Evolutionary conservation across 2,888 invertebrate species (phyloP).

Genomic region (Nomada flava): DNA sequence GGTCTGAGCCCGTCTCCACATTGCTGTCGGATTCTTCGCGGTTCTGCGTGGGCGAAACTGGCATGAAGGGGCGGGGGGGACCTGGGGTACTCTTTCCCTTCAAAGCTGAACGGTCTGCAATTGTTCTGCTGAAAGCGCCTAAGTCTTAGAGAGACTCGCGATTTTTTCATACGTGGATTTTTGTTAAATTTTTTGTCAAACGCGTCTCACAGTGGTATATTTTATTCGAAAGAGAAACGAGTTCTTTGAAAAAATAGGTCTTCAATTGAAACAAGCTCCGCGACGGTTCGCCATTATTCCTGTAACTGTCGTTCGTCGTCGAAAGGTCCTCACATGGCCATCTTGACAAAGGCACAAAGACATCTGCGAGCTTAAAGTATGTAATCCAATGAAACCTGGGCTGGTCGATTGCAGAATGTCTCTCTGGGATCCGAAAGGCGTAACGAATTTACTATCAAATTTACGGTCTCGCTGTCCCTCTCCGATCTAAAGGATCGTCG

Average conservation of each 20-base stretch:
- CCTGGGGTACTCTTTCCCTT: not conserved
- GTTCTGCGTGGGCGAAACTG: not conserved
- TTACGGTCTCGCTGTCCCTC: slow-evolving; percentile 27
- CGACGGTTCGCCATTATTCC: slow-evolving; percentile 21
- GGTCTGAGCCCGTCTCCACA: not conserved
- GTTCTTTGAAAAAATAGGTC: slow-evolving; percentile 18
- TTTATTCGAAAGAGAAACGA: slow-evolving; percentile 3
- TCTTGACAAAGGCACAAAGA: slow-evolving; percentile 36
- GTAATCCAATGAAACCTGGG: slow-evolving; percentile 32
- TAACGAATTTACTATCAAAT: slow-evolving; percentile 47
- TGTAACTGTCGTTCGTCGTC: not conserved
- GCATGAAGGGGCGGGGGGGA: not conserved
- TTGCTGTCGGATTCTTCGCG: slow-evolving; percentile 14
- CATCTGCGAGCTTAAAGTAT: slow-evolving; percentile 30
- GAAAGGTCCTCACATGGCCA: slow-evolving; percentile 3
- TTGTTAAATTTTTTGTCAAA: too few relatives aligned
- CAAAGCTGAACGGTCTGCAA: not conserved
- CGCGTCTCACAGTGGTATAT: too few relatives aligned
- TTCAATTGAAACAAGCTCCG: slow-evolving; percentile 12
- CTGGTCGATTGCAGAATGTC: slow-evolving; percentile 22
- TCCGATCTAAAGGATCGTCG: not conserved
- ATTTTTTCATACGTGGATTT: too few relatives aligned
- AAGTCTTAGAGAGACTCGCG: too few relatives aligned
- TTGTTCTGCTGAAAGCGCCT: too few relatives aligned
- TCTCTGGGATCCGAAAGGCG: slow-evolving; percentile 10